These are phyloP conservation scores for Opisthograptis luteolata DNA, from an alignment of 2,888 invertebrate genomes.

Conservation along the genomic window DNA sequence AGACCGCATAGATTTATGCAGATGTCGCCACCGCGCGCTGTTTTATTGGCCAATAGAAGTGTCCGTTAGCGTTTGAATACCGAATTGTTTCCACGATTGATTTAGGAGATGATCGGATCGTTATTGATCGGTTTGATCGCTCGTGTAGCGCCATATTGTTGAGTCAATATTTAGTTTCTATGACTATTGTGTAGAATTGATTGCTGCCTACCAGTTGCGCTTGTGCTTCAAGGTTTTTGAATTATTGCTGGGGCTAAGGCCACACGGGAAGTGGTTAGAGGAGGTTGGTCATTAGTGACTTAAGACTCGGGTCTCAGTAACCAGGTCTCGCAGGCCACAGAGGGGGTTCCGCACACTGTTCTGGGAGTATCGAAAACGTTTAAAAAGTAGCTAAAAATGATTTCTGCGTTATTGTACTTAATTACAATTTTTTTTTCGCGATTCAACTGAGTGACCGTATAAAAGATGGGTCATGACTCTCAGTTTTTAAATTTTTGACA, in stretches of 20 bases:
- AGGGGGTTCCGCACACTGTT: too few species aligned
- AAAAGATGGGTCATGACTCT: too few species aligned
- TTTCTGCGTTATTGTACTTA: too few species aligned
- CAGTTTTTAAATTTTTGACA: too few species aligned
- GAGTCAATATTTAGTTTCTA: constrained; percentile 24
- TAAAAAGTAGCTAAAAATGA: too few species aligned
- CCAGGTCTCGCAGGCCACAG: too few species aligned
- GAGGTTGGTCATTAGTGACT: too few species aligned
- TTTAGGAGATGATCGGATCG: constrained; percentile 37
- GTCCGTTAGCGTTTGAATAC: constrained; percentile 51
- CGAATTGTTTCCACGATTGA: constrained; percentile 41
- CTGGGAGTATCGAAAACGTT: too few species aligned
- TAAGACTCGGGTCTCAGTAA: too few species aligned
- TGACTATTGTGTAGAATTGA: constrained; percentile 7
- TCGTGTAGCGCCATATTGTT: constrained; percentile 24
- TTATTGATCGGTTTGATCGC: constrained; percentile 36
- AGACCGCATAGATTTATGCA: constrained; percentile 51
- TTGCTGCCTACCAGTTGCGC: neutral
- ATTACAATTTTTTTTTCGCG: too few species aligned
- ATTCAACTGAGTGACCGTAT: too few species aligned
- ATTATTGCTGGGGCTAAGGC: neutral
- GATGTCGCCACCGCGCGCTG: constrained; percentile 52
- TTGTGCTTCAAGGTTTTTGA: constrained; percentile 6
- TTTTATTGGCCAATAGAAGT: constrained; percentile 62
- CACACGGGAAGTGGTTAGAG: too few species aligned